Base-by-base conservation (phyloP, 1,140 invertebrate species). In the Drosophila orosa region DNA sequence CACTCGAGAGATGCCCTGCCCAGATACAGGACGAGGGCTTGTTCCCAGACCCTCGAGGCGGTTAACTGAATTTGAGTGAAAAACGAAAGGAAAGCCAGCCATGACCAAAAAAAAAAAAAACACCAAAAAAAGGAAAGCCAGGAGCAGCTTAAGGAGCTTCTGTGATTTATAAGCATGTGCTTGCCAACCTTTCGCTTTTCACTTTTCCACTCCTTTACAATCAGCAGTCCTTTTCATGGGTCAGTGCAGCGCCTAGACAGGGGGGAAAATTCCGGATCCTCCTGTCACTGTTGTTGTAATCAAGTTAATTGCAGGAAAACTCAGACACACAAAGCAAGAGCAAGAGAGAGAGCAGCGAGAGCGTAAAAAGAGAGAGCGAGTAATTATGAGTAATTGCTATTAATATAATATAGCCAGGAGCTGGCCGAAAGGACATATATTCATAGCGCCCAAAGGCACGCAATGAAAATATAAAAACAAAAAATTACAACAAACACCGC, bases 351-450 rank as follows among this genome's bases (percentile, higher is more conserved):
- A 42, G 27, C n/a, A 24, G 40, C 40, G 2, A 12, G 12, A 22
- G 54, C 54, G 55, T 56, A 47, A n/a, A 54, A 35, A 59, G 67
- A 62, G 75, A 78, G 76, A 57, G 63, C 67, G 72, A 57, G 52
- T 87, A 76, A 87, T 87, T 87, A 79, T 83, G 84, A 87, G 84
- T 87, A 87, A 87, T 87, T 79, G 84, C 72, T 80, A 71, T 83
- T 87, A 89, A 83, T 87, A 71, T 83, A 86, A 86, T 87, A 87
- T 77, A 77, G 62, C 74, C 57, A 45, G 50, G 50, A 47, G 71
- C 68, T n/a, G 48, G 56, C 71, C 61, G 42, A 73, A 52, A 61
- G 71, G 72, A 87, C 71, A 80, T 62, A 77, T 83, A 77, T 83
- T 78, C 76, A 80, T 65, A 87, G 67, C 65, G 76, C 76, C 68